Percentiles rank a stretch among this genome's conserved stretches.
phyloP scores from a whole-genome alignment of 2,888 invertebrate species.

The Osmoderma eremita region DNA sequence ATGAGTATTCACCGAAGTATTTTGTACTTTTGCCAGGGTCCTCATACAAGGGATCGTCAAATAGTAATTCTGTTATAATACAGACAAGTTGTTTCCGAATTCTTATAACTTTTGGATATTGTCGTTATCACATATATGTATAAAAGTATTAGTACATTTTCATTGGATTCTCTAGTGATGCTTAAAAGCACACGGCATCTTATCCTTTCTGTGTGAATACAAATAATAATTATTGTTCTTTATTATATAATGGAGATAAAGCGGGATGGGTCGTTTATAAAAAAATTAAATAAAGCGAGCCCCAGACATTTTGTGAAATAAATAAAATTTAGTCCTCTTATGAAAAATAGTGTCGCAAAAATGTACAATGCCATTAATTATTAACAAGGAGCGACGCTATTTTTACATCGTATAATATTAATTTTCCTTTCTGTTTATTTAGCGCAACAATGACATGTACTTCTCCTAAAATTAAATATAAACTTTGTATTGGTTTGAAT shows the following conservation, averaged over 20 bases:
- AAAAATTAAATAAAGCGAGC: conserved; percentile 21
- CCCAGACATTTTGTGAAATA: conserved; percentile 40
- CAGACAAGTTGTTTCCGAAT: too few species aligned
- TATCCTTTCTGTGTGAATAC: too few species aligned
- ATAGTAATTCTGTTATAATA: not conserved
- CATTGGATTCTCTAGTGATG: too few species aligned
- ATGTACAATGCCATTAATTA: conserved; percentile 46
- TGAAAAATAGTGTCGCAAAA: conserved; percentile 48
- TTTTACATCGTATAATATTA: conserved; percentile 59
- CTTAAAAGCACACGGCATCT: too few species aligned
- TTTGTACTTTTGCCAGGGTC: conserved; percentile 46
- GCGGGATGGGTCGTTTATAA: not conserved
- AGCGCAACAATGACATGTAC: conserved; percentile 60
- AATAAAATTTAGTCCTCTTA: conserved; percentile 44
- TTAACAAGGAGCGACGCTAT: conserved; percentile 54
- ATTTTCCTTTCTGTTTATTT: conserved; percentile 49
- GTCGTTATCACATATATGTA: too few species aligned
- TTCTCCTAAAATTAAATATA: conserved; percentile 57
- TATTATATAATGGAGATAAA: conserved; percentile 3
- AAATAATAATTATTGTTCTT: not conserved
- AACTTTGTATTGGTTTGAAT: conserved; percentile 57
- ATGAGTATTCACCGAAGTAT: conserved; percentile 29
- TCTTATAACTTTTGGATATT: too few species aligned
- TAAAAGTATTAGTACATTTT: too few species aligned
- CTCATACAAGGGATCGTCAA: conserved; percentile 9